phyloP scores from a whole-genome alignment of 1,140 invertebrate species.

The Scylla paramamosain region DNA sequence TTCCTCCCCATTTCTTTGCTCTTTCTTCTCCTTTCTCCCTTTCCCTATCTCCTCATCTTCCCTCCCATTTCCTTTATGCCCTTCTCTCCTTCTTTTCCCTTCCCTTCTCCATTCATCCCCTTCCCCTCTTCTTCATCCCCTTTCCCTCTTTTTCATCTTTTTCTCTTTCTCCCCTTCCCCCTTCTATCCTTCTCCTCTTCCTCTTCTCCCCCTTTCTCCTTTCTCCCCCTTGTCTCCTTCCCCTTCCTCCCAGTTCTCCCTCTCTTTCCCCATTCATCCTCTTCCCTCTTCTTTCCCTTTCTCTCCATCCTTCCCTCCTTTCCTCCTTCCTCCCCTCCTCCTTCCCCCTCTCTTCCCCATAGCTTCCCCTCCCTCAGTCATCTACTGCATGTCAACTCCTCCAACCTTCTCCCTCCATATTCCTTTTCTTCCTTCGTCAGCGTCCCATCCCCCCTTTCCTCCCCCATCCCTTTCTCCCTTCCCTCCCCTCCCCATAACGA shows the following conservation, averaged over 20 bases:
- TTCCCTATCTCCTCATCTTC: neutral
- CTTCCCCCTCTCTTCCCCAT: neutral
- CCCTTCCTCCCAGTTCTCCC: neutral
- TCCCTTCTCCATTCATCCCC: neutral
- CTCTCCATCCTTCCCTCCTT: neutral
- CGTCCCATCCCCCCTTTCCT: neutral
- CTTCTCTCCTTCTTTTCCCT: neutral
- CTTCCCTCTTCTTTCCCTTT: neutral
- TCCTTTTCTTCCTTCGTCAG: neutral
- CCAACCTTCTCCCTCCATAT: neutral
- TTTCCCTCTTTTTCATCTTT: neutral
- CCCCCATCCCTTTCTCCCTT: neutral
- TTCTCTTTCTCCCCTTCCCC: neutral
- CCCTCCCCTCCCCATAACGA: neutral
- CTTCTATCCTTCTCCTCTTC: neutral
- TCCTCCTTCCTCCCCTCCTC: neutral
- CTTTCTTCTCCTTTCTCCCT: neutral
- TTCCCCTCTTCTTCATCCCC: neutral
- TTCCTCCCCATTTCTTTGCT: neutral
- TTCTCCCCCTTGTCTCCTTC: neutral
- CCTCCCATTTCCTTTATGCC: neutral
- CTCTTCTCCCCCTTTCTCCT: neutral
- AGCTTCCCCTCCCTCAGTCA: neutral
- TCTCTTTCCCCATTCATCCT: neutral
- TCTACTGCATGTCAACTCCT: neutral